Evolutionary conservation across 2,797 vertebrate genomes (phyloP), one percentile per base, ranked within the genome.

Genomic region (Enteromius anoplus): DNA sequence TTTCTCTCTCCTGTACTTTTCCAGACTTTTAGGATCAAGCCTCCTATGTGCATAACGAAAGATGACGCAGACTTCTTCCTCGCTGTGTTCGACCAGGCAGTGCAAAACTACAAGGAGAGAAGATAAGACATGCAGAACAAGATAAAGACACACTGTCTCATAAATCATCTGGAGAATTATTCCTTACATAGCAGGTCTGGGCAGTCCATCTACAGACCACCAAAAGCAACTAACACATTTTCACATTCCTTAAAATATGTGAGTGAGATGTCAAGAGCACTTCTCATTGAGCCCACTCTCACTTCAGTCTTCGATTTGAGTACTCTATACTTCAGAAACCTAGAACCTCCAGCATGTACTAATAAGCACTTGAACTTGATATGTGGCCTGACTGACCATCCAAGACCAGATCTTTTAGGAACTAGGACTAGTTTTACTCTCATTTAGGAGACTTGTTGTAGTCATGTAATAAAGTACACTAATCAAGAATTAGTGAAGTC

Each of bases 21-120:
- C 14, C 88, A 99, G 97, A 97, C 93, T 2, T 97, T 99, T 82
- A 94, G 97, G 86, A 90, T 99, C 51, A 93, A 96, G 37, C 97
- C 98, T 1, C 94, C 97, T 0, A 95, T 98, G 97, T 98, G 98
- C 89, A 91, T 99, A 91, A 96, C 94, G 2, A 96, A 93, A 89
- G 90, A 94, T 11, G 97, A 99, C 0, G 96, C 83, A 0, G 90
- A 96, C 85, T 99, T 96, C 60, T 96, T 96, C 23, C 88, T 97
- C 83, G 94, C 96, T 0, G 95, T 98, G 53, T 94, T 98, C 80
- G 88, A 75, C 66, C 91, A 91, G 75, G 94, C 95, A 26, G 53
- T 98, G 80, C 88, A 89, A 49, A 95, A 90, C 84, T 94, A 96
- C 76, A 64, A 85, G 87, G 92, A 94, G 75, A 94, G 87, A 91